phyloP scores from a whole-genome alignment of 2,888 invertebrate species.

The Trachelus iudaicus region DNA sequence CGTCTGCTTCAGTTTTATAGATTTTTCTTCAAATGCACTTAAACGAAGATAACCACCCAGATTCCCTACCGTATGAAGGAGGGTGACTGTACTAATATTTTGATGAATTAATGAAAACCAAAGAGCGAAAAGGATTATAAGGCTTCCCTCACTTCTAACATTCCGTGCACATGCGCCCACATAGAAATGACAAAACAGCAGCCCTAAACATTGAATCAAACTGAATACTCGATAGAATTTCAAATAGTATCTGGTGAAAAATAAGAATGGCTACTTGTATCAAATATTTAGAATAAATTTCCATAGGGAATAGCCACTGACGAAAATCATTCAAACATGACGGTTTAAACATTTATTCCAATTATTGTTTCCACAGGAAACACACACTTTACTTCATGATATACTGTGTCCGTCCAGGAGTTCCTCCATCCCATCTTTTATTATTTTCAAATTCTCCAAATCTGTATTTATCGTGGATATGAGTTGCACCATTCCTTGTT shows the following conservation, averaged over 20 bases:
- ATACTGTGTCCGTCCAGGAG: conserved; percentile 52
- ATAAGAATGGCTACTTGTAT: neutral
- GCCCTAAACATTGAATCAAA: neutral
- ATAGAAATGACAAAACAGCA: neutral
- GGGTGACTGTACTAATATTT: neutral
- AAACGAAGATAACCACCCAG: neutral
- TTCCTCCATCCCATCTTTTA: conserved; percentile 81
- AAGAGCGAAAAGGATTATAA: neutral
- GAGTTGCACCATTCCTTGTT: conserved; percentile 88
- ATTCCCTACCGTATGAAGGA: neutral
- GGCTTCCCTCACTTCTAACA: neutral
- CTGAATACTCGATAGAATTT: neutral
- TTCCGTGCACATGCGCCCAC: neutral
- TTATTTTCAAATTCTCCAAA: conserved; percentile 79
- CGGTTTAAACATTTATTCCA: neutral
- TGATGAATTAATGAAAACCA: neutral
- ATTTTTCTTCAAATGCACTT: neutral
- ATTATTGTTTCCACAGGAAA: neutral
- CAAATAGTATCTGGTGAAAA: neutral
- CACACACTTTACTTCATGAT: conserved; percentile 39
- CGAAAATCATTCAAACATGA: neutral
- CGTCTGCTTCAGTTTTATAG: neutral
- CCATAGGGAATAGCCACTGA: neutral
- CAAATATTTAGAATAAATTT: neutral
- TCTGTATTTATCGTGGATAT: conserved; percentile 87